phyloP scores from a whole-genome alignment of 2,113 vertebrate genomes.

The Oncorhynchus keta region DNA sequence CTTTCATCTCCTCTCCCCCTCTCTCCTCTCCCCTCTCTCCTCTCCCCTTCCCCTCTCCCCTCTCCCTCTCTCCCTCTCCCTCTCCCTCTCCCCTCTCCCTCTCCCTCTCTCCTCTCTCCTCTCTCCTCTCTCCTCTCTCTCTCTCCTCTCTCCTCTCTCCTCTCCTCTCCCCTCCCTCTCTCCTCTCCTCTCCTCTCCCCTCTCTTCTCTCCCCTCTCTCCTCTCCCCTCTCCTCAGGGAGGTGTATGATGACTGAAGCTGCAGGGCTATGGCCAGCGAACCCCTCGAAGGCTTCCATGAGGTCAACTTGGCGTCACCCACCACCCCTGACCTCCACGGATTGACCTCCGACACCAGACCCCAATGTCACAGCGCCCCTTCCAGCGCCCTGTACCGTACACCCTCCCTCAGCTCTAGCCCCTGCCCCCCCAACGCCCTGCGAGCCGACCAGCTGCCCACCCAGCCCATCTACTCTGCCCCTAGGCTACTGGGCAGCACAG shows the following conservation, averaged over 20 bases:
- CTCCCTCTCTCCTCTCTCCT: too few species aligned
- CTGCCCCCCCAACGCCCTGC: slow-evolving; percentile 80
- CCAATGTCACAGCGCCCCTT: slow-evolving; percentile 81
- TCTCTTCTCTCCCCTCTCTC: not conserved
- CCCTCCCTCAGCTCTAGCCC: slow-evolving; percentile 79
- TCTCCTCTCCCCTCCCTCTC: too few species aligned
- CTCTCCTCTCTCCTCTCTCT: not conserved
- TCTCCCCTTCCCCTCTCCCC: too few species aligned
- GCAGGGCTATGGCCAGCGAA: slow-evolving; percentile 93
- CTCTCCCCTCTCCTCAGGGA: slow-evolving; percentile 37
- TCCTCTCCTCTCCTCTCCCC: too few species aligned
- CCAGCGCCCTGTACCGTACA: slow-evolving; percentile 86
- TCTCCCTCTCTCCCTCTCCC: fast-evolving
- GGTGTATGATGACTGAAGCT: slow-evolving; percentile 79
- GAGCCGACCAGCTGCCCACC: slow-evolving; percentile 90
- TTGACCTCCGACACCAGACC: slow-evolving; percentile 76
- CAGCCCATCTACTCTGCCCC: slow-evolving; percentile 94
- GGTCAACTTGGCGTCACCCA: slow-evolving; percentile 96
- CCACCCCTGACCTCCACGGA: slow-evolving; percentile 91
- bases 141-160: not conserved
- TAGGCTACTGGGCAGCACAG: slow-evolving; percentile 76
- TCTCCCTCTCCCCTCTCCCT: fast-evolving
- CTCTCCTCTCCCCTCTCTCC: fast-evolving
- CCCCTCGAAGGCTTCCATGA: slow-evolving; percentile 98
- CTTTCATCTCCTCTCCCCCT: too few species aligned